Conservation (phyloP, 2,888 invertebrate genomes). For the Cantharis flavilabris region DNA sequence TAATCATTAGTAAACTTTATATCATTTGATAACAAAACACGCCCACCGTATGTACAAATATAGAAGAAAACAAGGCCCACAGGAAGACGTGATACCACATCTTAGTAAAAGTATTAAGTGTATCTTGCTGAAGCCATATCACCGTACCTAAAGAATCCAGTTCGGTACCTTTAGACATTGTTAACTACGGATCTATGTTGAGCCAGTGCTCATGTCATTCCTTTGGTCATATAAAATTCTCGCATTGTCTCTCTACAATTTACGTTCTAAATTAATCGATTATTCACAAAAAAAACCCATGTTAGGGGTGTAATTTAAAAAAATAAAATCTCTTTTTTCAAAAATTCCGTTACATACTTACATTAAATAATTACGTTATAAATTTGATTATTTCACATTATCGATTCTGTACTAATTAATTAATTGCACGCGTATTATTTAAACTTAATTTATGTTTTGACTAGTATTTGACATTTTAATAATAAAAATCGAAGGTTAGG, state of each 20-base stretch:
- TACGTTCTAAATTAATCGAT: background rate
- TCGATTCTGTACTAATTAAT: conserved; percentile 1
- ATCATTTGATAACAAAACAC: background rate
- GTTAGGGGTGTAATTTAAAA: background rate
- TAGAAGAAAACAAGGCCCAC: conserved; percentile 93
- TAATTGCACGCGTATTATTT: conserved; percentile 16
- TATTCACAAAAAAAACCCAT: background rate
- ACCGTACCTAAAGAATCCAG: conserved; percentile 50
- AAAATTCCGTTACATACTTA: background rate
- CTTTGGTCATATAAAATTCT: conserved; percentile 2
- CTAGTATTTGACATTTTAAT: conserved; percentile 24
- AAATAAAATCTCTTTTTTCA: background rate
- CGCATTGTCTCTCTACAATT: conserved; percentile 6
- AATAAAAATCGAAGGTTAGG: conserved; percentile 12
- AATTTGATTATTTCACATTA: conserved; percentile 24
- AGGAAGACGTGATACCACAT: conserved; percentile 98
- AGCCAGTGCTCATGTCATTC: conserved; percentile 31
- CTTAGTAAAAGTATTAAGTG: conserved; percentile 77
- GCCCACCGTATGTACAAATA: conserved; percentile 79
- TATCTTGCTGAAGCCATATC: conserved; percentile 51
- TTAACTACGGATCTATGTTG: conserved; percentile 21
- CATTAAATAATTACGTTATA: conserved; percentile 1
- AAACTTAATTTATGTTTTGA: conserved; percentile 16
- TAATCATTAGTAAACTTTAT: background rate
- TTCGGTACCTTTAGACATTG: conserved; percentile 44